Evolutionary conservation across 2,113 vertebrate species (phyloP), one percentile per base, ranked within the genome.

Genomic region (Platanista minor): DNA sequence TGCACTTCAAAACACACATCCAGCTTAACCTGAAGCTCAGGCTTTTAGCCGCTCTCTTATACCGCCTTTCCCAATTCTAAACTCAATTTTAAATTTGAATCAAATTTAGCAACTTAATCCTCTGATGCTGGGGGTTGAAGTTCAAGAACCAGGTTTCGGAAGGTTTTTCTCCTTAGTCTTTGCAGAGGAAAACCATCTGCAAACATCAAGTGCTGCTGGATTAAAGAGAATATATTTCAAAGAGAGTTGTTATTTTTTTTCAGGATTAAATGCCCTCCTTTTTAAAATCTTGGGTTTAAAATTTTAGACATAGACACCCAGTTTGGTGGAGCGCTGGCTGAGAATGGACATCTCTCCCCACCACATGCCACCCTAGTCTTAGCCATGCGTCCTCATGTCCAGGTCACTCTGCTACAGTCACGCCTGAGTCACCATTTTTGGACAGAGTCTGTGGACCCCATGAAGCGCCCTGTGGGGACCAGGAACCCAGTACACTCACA

Each of bases 401-500:
- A 97, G 97, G 97, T 97, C 85, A 89, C 67, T 96, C 88, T 95
- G 43, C 66, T 82, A 71, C 25, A 87, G 39, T 46, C 93, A 97
- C 20, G 43, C 62, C 54, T 96, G 96, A 97, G 95, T 97, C 97
- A 97, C 12, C 31, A 80, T 97, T 95, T 62, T 87, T 96, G 86
- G 87, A 90, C 43, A 86, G 92, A 97, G 84, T 91, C 93, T 78
- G 0, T 61, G n/a, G 54, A 71, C 92, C 94, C 96, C 90, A 0
- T 33, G 86, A 97, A 96, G 86, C 78, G 66, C 66, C 95, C 96
- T 78, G 62, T 57, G 91, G 94, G 96, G 94, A 97, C 67, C 69
- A 97, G 96, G 96, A 96, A 97, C 95, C 96, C 94, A 95, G 91
- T 90, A 23, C 3, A 77, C 33, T 97, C 85, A 59, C 88, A 97